A percentile compares a stretch with the other conserved stretches of the same genome.
Conservation (phyloP, 2,888 invertebrate species). For the Cheilosia grossa region DNA sequence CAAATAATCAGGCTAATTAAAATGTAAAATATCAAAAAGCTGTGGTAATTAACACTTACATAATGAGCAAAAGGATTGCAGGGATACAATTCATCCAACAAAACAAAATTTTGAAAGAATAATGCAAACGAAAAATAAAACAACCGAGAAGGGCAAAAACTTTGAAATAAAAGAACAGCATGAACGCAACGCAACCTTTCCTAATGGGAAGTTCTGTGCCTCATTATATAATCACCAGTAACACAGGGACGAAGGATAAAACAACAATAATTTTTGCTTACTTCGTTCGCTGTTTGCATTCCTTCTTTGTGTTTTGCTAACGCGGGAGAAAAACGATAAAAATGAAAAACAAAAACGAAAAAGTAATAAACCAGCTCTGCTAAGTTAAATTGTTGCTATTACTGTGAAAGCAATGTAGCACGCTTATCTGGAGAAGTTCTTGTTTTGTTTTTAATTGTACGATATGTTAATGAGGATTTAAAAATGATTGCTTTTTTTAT, state of each 20-base stretch:
- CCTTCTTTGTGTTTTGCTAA: constrained; percentile 12
- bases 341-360: constrained; percentile 14
- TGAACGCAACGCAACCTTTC: constrained; percentile 58
- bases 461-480: constrained; percentile 23
- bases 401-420: constrained; percentile 1
- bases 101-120: constrained; percentile 23
- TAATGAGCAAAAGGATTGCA: constrained; percentile 64
- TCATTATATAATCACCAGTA: constrained; percentile 60
- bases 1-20: constrained; percentile 74
- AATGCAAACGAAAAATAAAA: background rate
- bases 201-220: constrained; percentile 54
- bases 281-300: constrained; percentile 26
- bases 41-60: constrained; percentile 72
- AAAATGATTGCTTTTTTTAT: background rate
- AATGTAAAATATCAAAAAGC: constrained; percentile 73
- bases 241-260: constrained; percentile 42
- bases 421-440: background rate
- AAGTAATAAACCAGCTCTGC: constrained; percentile 28
- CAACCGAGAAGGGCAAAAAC: background rate
- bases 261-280: constrained; percentile 61
- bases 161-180: constrained; percentile 34
- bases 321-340: constrained; percentile 6
- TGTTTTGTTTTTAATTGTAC: constrained; percentile 6
- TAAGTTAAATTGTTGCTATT: constrained; percentile 43
- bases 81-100: constrained; percentile 57